Conservation (phyloP, 2,113 vertebrate species). For the Progne subis region DNA sequence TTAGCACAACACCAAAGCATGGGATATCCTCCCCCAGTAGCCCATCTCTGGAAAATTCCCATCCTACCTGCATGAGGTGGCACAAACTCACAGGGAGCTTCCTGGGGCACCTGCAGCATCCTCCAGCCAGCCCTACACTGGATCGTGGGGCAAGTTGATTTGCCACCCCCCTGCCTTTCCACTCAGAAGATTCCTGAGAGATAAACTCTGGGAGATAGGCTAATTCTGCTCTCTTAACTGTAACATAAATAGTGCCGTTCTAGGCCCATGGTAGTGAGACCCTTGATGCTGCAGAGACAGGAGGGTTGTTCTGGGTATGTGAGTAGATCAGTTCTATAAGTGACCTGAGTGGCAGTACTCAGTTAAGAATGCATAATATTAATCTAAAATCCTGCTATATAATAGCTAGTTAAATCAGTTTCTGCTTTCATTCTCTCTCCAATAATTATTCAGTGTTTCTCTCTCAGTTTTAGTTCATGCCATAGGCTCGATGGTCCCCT, state of each 20-base stretch:
- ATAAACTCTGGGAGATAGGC: not conserved
- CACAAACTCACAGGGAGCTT: not conserved
- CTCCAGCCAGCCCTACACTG: not conserved
- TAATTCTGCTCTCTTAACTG: not conserved
- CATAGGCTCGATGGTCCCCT: no score
- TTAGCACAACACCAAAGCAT: not conserved
- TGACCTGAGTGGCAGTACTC: not conserved
- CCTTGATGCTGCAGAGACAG: rapidly evolving
- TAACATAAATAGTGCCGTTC: not conserved
- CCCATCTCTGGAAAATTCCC: not conserved
- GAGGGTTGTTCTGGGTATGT: not conserved
- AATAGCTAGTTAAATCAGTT: not conserved
- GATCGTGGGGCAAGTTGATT: rapidly evolving
- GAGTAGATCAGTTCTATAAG: not conserved
- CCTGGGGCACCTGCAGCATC: not conserved
- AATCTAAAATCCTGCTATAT: not conserved
- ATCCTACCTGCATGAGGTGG: not conserved
- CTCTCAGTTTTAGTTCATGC: not conserved
- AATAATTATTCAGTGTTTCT: not conserved
- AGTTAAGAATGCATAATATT: not conserved
- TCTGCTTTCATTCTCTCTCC: not conserved
- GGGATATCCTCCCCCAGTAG: not conserved
- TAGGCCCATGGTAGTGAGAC: not conserved
- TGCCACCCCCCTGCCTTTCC: not conserved
- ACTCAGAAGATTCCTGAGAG: not conserved